phyloP scores from a whole-genome alignment of 2,797 vertebrate species.

The Anolis apletophallus region DNA sequence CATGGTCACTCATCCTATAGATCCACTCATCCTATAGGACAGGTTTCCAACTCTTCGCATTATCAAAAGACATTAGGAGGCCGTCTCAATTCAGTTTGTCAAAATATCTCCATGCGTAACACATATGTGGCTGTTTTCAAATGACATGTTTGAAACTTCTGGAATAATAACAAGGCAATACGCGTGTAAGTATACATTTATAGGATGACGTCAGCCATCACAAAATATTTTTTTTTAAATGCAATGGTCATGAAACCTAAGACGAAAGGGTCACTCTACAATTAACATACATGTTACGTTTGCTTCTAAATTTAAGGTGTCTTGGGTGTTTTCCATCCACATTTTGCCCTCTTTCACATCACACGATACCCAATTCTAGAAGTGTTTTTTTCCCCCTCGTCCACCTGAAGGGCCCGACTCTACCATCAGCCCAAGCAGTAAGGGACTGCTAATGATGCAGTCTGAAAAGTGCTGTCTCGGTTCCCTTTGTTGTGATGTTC shows the following conservation, averaged over 20 bases:
- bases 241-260: slow-evolving; percentile 31
- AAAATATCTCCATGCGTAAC: slow-evolving; percentile 42
- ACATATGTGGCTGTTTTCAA: slow-evolving; percentile 48
- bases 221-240: slow-evolving; percentile 33
- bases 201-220: not conserved
- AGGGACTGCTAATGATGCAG: not conserved
- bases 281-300: not conserved
- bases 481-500: not conserved
- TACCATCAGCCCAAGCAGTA: not conserved
- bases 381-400: not conserved
- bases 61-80: not conserved
- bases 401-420: not conserved
- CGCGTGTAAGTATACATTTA: not conserved
- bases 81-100: slow-evolving; percentile 14
- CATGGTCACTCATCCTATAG: slow-evolving; percentile 47
- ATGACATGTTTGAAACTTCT: slow-evolving; percentile 51
- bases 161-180: slow-evolving; percentile 34
- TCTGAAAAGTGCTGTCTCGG: not conserved
- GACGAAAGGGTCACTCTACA: not conserved
- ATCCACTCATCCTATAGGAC: slow-evolving; percentile 46
- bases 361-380: not conserved
- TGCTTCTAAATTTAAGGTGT: not conserved
- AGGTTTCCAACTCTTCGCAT: not conserved
- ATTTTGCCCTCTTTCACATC: slow-evolving; percentile 15
- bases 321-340: not conserved